phyloP scores from a whole-genome alignment of 2,797 vertebrate species.

The Spheniscus humboldti region DNA sequence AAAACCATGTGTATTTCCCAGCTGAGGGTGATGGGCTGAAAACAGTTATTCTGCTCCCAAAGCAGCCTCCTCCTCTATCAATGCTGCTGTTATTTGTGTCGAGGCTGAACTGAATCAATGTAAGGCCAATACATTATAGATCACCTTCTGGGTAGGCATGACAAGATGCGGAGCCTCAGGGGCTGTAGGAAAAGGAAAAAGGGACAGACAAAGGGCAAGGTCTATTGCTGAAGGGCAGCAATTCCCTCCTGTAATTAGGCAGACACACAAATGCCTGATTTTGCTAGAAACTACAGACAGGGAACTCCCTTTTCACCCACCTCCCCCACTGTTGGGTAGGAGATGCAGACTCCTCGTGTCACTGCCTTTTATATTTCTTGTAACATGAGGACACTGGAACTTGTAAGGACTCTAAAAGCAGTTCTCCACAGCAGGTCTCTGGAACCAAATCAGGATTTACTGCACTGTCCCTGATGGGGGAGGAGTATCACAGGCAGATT shows the following conservation, averaged over 20 bases:
- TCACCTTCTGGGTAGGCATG: background rate
- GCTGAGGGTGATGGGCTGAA: background rate
- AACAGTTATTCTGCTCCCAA: background rate
- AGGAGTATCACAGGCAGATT: background rate
- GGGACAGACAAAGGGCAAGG: background rate
- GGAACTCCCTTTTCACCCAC: background rate
- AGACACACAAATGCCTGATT: background rate
- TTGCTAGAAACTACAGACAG: background rate
- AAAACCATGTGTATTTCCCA: background rate
- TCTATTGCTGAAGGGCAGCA: background rate
- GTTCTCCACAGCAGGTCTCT: background rate
- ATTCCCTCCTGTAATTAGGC: background rate
- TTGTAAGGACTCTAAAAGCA: background rate
- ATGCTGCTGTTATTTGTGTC: background rate
- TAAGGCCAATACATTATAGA: background rate
- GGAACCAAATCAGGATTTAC: background rate
- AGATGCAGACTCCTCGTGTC: background rate
- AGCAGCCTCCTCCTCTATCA: background rate
- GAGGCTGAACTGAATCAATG: background rate
- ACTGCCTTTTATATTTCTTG: background rate
- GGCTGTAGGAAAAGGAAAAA: background rate
- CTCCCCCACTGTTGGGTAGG: background rate
- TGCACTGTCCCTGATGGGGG: background rate
- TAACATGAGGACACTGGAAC: background rate
- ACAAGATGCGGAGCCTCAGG: background rate